Conservation (phyloP, 1,140 invertebrate genomes). For the Zaprionus tsacasi region DNA sequence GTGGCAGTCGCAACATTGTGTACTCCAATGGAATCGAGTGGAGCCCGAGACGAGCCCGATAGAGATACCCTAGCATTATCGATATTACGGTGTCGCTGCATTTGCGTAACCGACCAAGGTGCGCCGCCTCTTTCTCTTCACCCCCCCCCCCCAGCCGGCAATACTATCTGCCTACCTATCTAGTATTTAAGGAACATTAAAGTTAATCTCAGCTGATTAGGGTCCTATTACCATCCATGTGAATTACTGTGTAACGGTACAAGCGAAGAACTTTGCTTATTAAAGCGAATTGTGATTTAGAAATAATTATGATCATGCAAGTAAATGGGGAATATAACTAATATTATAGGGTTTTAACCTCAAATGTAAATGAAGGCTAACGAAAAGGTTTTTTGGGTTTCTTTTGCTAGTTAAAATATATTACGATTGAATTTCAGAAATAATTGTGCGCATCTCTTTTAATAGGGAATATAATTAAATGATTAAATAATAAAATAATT, state of each 20-base stretch:
- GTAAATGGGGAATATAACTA: background rate
- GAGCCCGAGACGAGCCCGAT: background rate
- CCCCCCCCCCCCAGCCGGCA: no score
- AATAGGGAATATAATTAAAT: no score
- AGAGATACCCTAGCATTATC: constrained; percentile 42
- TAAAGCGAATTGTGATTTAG: background rate
- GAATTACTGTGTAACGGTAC: constrained; percentile 1
- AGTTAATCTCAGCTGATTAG: constrained; percentile 8
- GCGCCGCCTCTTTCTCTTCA: background rate
- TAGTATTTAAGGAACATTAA: constrained; percentile 5
- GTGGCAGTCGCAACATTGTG: constrained; percentile 69
- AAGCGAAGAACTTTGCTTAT: background rate
- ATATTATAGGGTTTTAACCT: background rate
- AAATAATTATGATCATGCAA: background rate
- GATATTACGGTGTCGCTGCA: constrained; percentile 25
- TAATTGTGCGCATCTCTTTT: no score
- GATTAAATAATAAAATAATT: no score
- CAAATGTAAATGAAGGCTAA: no score
- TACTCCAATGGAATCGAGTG: constrained; percentile 17
- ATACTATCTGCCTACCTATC: background rate
- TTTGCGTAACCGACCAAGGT: constrained; percentile 14
- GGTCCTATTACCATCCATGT: background rate
- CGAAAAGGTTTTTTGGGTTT: no score
- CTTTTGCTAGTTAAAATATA: no score
- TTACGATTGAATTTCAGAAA: no score